Evolutionary conservation across 1,140 invertebrate genomes (phyloP), one percentile per base, ranked within the genome.

Genomic region (Sogatella furcifera): DNA sequence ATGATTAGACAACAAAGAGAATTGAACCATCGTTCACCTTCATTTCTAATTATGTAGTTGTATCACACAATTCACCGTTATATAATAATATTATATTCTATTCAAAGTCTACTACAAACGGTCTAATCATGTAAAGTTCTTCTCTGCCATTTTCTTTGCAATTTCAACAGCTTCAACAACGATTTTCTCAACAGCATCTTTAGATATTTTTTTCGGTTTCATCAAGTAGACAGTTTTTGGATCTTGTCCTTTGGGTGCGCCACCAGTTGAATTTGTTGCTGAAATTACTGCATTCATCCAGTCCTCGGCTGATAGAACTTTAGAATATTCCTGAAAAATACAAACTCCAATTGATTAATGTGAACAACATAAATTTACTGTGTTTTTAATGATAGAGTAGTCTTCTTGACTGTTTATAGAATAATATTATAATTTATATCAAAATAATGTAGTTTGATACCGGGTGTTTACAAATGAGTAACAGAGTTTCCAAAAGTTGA

Each of bases 251-350:
- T 77, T 78, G 0, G 78, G 74, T 3, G 72, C 58, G 9, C 64
- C 61, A 44, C 73, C 66, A 46, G 74, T 64, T 5, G 73, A 70
- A 42, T 76, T 70, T 56, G 84, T 79, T 14, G 78, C 70, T 58
- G 70, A 62, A 5, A 75, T 70, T 22, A 84, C 74, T 22, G 71
- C 60, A n/a, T 73, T 69, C 69, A 85, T 76, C 84, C 84, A 86
- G 31, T 74, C 72, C 69, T 78, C 70, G 2, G 84, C 84, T 66
- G 81, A 78, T 61, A 85, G 46, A 49, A 49, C 17, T 49, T 49
- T 14, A 49, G 8, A 49, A 49, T 49, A 49, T 19, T 49, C 21
- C 21, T 19, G 15, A 13, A 60, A 31, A 61, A 61, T 63, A 61
- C 13, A 38, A n/a, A n/a, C n/a, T n/a, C n/a, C n/a, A n/a, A n/a